These are phyloP conservation scores for Lycophotia porphyrea DNA, from an alignment of 2,888 invertebrate species.

Conservation along the genomic window DNA sequence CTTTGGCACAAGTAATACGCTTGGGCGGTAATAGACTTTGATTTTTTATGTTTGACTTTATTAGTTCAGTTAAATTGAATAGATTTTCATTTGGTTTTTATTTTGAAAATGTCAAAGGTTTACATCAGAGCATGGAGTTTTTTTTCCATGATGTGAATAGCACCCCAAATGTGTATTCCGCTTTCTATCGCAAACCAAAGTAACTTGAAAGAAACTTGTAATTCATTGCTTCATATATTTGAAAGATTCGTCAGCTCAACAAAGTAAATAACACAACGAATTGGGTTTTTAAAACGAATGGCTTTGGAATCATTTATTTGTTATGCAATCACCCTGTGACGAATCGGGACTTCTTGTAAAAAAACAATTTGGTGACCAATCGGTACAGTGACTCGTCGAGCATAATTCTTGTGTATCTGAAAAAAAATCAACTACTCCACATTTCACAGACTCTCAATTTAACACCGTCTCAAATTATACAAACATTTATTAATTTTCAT, in stretches of 20 bases:
- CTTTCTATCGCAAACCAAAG: background rate
- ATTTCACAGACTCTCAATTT: background rate
- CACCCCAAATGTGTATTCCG: no score
- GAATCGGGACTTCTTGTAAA: no score
- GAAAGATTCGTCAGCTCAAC: background rate
- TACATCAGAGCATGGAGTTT: no score
- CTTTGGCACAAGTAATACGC: constrained; percentile 48
- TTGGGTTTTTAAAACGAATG: background rate
- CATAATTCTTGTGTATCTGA: no score
- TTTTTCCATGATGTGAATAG: no score
- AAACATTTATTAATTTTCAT: background rate
- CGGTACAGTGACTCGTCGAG: no score
- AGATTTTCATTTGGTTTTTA: background rate
- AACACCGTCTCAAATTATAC: background rate
- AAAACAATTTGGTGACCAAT: no score
- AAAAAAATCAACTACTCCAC: background rate
- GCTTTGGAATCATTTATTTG: background rate
- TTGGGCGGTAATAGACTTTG: constrained; percentile 34
- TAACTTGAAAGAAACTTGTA: background rate
- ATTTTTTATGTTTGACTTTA: constrained; percentile 10
- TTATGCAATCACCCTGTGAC: background rate
- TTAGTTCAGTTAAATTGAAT: background rate
- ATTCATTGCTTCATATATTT: background rate
- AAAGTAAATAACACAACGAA: background rate
- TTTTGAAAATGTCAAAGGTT: background rate